Evolutionary conservation across 2,797 vertebrate species (phyloP).

Genomic region (Pempheris klunzingeri): DNA sequence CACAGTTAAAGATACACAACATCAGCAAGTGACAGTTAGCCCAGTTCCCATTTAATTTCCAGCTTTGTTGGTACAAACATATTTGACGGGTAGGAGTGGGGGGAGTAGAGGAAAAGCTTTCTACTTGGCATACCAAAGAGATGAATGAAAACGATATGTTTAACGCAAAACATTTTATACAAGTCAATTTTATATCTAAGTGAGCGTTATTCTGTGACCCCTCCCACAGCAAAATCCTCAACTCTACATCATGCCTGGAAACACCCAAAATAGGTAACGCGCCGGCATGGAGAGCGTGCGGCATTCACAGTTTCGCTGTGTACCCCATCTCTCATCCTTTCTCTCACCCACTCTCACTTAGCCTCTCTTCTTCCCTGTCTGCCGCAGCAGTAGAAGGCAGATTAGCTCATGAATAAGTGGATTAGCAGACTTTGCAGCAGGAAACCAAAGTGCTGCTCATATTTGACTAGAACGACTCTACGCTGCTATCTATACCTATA

Average conservation of each 20-base stretch:
- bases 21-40: slow-evolving; percentile 55
- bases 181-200: slow-evolving; percentile 34
- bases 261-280: slow-evolving; percentile 68
- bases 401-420: slow-evolving; percentile 90
- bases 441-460: slow-evolving; percentile 87
- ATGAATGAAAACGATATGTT: slow-evolving; percentile 42
- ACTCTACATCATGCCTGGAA: slow-evolving; percentile 62
- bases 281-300: slow-evolving; percentile 52
- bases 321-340: slow-evolving; percentile 60
- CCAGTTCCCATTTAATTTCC: slow-evolving; percentile 41
- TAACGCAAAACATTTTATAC: slow-evolving; percentile 27
- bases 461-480: slow-evolving; percentile 85
- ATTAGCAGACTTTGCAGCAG: slow-evolving; percentile 89
- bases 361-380: slow-evolving; percentile 77
- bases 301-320: slow-evolving; percentile 64
- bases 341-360: slow-evolving; percentile 73
- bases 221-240: slow-evolving; percentile 52
- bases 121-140: slow-evolving; percentile 21
- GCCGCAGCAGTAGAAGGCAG: slow-evolving; percentile 84
- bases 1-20: slow-evolving; percentile 39
- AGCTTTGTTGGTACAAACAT: slow-evolving; percentile 57
- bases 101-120: slow-evolving; percentile 18
- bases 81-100: slow-evolving; percentile 20
- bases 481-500: slow-evolving; percentile 87
- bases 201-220: slow-evolving; percentile 39